Conservation (phyloP, 2,113 vertebrate species). For the Bubo scandiacus region DNA sequence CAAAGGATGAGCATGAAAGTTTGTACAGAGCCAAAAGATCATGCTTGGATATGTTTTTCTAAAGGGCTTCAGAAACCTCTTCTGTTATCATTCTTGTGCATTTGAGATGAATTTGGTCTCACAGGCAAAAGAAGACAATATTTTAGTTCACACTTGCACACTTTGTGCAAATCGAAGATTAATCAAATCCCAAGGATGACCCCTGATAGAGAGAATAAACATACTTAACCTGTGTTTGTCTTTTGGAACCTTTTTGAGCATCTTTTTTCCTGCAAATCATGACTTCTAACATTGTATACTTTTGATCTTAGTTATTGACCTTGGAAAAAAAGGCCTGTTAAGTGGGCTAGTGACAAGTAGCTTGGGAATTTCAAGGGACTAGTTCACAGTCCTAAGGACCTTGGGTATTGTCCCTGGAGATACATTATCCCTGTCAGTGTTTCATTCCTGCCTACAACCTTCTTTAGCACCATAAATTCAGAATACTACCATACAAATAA, state of each 20-base stretch:
- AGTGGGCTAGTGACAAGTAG: not conserved
- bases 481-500: not conserved
- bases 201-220: not conserved
- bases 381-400: not conserved
- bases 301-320: not conserved
- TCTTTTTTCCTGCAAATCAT: not conserved
- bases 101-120: not conserved
- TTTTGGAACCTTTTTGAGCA: not conserved
- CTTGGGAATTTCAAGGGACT: not conserved
- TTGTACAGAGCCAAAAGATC: not conserved
- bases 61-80: not conserved
- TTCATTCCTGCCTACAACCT: not conserved
- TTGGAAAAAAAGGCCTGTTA: not conserved
- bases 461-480: not conserved
- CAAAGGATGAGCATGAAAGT: not conserved
- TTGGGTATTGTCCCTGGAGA: not conserved
- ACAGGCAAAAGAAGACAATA: not conserved
- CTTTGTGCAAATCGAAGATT: not conserved
- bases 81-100: not conserved
- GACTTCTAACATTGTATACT: not conserved
- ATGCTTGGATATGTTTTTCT: not conserved
- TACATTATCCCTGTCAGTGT: not conserved
- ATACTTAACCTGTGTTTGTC: not conserved
- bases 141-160: not conserved
- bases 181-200: not conserved